Percentiles rank a stretch among this genome's conserved stretches.
These are phyloP conservation scores for Bradypus variegatus DNA, from an alignment of 2,797 vertebrate species.

Conservation along the genomic window DNA sequence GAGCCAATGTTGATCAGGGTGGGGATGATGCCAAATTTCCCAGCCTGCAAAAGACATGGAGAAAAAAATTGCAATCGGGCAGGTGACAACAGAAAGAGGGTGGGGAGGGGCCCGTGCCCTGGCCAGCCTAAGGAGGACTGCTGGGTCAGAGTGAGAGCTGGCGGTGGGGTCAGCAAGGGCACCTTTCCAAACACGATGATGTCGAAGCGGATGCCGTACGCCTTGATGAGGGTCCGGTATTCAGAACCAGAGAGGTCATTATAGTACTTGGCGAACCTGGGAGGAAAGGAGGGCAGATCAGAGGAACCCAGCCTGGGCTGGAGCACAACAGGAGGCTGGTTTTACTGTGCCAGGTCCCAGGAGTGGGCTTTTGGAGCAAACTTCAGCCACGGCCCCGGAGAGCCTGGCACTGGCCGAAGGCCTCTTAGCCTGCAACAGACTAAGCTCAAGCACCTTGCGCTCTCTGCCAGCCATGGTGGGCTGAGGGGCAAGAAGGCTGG, in stretches of 20 bases:
- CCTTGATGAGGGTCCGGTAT: conserved; percentile 81
- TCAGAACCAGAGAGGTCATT: conserved; percentile 70
- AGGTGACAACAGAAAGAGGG: background rate
- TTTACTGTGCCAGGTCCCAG: background rate
- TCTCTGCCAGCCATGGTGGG: background rate
- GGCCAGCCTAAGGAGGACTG: background rate
- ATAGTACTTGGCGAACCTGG: conserved; percentile 89
- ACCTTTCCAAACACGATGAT: conserved; percentile 90
- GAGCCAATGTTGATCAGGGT: conserved; percentile 92
- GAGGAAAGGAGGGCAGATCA: background rate
- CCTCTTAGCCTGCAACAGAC: rapidly evolving
- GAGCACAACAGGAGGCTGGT: background rate
- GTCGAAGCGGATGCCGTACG: conserved; percentile 88
- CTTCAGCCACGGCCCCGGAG: rapidly evolving
- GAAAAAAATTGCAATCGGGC: background rate
- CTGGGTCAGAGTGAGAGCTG: background rate
- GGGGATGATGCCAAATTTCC: conserved; percentile 88
- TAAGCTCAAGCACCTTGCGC: background rate
- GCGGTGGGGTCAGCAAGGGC: background rate
- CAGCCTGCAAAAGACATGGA: conserved; percentile 76
- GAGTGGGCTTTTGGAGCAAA: background rate
- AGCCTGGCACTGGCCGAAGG: background rate
- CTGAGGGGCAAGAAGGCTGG: background rate
- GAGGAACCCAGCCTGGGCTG: no score
- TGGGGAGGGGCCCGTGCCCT: background rate